Base-by-base conservation (phyloP, 2,888 invertebrate genomes). In the Clivina fossor region DNA sequence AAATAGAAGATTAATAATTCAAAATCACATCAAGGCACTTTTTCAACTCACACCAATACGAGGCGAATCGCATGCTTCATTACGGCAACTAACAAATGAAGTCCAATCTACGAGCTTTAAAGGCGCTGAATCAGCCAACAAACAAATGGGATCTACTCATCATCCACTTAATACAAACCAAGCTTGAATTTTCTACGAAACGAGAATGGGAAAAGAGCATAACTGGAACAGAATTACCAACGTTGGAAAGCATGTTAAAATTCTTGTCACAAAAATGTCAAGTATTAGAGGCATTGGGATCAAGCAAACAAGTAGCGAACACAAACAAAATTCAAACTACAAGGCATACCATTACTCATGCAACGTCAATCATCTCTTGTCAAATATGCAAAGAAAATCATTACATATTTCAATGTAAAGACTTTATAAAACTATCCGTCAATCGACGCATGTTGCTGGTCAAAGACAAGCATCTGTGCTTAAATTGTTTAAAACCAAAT, bases 141-240 rank as follows among this genome's bases (percentile, higher is more conserved):
- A 58, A 63, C 2, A 37, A 50, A 3, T 65, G 64, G 64, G 62
- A 63, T 16, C 57, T 58, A 3, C 33, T 64, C 5, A 59, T 64
- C 19, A 61, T 63, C 28, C 58, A 60, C 30, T 37, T 64, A 8
- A 49, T 65, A 4, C 56, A 58, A 7, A 58, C 60, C 2, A 66
- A 63, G 49, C 35, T 65, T 11, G 66, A 66, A 50, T 4, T 38
- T 1, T 22, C 40, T 9, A 64, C 64, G 1, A 60, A 57, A 15
- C 56, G 60, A 2, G 62, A 60, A 19, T 66, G 64, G 63, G 64
- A 65, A 48, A 43, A 37, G 22, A 13, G 5, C 9, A n/a, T 37
- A 18, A 1, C 8, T 18, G 11, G 16, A 4, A 24, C 4, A 13
- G 8, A 41, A 43, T 2, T 15, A 5, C 33, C 43, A 24, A 43